Percentiles rank a stretch among this genome's conserved stretches.
Conservation (phyloP, 2,113 vertebrate genomes). For the Coptodon rendalli region DNA sequence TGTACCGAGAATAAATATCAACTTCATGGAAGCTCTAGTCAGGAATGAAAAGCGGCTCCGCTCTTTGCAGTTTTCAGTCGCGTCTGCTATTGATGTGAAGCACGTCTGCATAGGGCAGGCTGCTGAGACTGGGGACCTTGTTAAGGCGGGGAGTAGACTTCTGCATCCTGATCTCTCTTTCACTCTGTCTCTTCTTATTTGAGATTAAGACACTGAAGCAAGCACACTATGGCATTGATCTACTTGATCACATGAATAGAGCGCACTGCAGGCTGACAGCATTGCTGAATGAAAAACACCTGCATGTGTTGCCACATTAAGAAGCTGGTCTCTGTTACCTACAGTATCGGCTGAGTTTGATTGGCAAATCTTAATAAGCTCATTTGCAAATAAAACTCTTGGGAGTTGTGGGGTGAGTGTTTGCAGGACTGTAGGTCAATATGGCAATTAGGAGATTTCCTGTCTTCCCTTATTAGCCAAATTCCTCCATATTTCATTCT, state of each 20-base stretch:
- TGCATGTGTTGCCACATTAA: background rate
- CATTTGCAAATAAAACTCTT: background rate
- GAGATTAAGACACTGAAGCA: background rate
- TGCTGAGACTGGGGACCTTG: conserved; percentile 7
- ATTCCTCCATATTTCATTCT: conserved; percentile 14
- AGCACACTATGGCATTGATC: background rate
- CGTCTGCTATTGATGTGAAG: background rate
- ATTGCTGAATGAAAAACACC: background rate
- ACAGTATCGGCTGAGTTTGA: background rate
- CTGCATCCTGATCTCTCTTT: background rate
- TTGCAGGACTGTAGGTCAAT: background rate
- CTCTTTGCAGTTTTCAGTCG: background rate
- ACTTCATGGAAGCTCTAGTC: background rate
- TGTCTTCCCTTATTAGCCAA: conserved; percentile 26
- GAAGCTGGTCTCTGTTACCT: background rate
- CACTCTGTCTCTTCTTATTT: background rate
- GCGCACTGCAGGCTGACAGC: background rate
- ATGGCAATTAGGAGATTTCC: conserved; percentile 5
- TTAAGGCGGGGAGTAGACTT: conserved; percentile 6
- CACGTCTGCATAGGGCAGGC: background rate
- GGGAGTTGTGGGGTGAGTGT: background rate
- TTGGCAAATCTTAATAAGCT: background rate
- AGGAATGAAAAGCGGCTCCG: background rate
- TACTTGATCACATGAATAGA: background rate
- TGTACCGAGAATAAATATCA: conserved; percentile 13